These are phyloP conservation scores for Phalanger gymnotis DNA, from an alignment of 2,797 vertebrate genomes.

Conservation along the genomic window DNA sequence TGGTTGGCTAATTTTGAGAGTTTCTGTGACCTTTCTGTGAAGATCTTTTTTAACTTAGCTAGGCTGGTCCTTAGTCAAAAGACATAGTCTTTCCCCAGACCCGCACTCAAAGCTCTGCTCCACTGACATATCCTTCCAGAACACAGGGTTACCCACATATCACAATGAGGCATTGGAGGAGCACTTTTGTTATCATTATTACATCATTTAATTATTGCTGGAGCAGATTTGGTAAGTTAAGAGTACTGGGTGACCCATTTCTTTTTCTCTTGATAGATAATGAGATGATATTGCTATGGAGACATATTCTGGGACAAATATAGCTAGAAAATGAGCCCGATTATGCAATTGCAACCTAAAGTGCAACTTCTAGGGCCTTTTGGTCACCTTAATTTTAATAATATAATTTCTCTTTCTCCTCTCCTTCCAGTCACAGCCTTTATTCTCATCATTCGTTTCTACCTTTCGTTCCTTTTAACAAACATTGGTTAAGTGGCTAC, in stretches of 20 bases:
- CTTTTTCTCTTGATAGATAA: not conserved
- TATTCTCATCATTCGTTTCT: not conserved
- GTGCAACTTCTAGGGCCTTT: not conserved
- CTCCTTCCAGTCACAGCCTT: not conserved
- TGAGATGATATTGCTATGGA: not conserved
- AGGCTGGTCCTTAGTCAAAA: not conserved
- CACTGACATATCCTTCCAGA: not conserved
- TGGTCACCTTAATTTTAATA: not conserved
- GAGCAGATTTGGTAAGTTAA: not conserved
- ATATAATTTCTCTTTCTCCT: not conserved
- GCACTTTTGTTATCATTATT: not conserved
- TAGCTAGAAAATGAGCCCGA: not conserved
- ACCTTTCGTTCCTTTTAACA: not conserved
- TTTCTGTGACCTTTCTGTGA: not conserved
- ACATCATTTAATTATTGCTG: not conserved
- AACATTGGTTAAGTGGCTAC: not conserved
- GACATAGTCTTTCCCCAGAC: not conserved
- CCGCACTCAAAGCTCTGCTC: not conserved
- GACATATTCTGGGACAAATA: not conserved
- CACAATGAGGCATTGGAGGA: not conserved
- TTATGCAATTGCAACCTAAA: not conserved
- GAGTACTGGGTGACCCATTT: not conserved
- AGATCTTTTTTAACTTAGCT: not conserved
- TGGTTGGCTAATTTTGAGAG: not conserved
- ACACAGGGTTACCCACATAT: not conserved